Conservation (phyloP, 2,113 vertebrate genomes). For the Paradisaea rubra region DNA sequence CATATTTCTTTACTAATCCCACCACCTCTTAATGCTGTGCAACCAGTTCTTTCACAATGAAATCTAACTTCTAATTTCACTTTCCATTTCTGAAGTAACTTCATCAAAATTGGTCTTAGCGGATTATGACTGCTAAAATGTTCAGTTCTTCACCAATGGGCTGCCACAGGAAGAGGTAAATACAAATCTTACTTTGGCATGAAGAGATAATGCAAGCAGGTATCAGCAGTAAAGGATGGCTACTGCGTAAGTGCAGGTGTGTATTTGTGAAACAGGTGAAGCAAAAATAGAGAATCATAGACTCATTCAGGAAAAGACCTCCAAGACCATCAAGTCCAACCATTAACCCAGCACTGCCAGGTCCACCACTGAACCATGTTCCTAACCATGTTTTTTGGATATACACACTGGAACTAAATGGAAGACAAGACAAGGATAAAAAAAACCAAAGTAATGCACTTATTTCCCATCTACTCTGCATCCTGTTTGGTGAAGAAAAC, state of each 20-base stretch:
- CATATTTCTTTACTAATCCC: neutral
- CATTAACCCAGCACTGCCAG: neutral
- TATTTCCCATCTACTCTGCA: neutral
- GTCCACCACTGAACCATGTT: neutral
- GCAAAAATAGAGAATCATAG: neutral
- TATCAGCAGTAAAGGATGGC: rapidly evolving
- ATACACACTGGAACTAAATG: neutral
- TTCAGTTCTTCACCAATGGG: neutral
- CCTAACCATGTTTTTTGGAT: neutral
- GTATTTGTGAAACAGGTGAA: neutral
- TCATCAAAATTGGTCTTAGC: neutral
- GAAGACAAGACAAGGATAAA: neutral
- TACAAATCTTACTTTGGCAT: neutral
- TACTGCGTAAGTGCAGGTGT: rapidly evolving
- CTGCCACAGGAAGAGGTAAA: neutral
- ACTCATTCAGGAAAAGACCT: neutral
- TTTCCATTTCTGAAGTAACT: neutral
- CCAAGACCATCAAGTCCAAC: neutral
- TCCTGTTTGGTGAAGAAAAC: neutral
- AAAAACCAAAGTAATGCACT: rapidly evolving
- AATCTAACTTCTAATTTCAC: neutral
- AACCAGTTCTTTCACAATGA: neutral
- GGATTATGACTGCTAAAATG: neutral
- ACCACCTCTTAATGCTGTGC: neutral
- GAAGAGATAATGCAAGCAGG: neutral